phyloP scores from a whole-genome alignment of 2,888 invertebrate genomes.

The Napeogenes sylphis region DNA sequence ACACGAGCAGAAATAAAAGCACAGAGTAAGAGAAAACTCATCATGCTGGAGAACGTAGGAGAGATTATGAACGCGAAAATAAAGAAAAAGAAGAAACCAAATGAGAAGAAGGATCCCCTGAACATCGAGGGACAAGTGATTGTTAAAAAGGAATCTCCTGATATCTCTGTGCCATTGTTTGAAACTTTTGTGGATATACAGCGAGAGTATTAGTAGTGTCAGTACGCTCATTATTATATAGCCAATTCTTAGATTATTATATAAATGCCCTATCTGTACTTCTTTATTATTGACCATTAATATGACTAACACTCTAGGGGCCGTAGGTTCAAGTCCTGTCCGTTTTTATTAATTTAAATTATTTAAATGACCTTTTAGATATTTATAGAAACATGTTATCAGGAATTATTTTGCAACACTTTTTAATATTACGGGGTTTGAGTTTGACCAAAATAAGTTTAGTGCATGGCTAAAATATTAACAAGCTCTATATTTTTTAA shows the following conservation, averaged over 20 bases:
- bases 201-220: slow-evolving; percentile 19
- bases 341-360: no score
- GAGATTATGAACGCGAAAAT: slow-evolving; percentile 24
- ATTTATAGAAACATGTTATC: no score
- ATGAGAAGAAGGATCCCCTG: slow-evolving; percentile 13
- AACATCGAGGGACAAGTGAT: slow-evolving; percentile 9
- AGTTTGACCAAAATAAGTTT: no score
- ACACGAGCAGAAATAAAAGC: slow-evolving; percentile 46
- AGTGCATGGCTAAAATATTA: no score
- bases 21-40: slow-evolving; percentile 34
- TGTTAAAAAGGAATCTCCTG: slow-evolving; percentile 15
- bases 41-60: slow-evolving; percentile 28
- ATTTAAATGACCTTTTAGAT: no score
- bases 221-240: neutral
- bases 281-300: no score
- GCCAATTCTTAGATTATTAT: neutral
- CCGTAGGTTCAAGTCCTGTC: no score
- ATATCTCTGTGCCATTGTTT: slow-evolving; percentile 31
- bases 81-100: neutral
- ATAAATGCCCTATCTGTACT: no score
- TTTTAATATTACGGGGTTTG: no score
- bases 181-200: slow-evolving; percentile 36
- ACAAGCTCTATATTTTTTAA: no score
- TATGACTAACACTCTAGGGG: no score
- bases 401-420: no score